Evolutionary conservation across 1,140 invertebrate species (phyloP), one percentile per base, ranked within the genome.

Genomic region (Meloidogyne floridensis): DNA sequence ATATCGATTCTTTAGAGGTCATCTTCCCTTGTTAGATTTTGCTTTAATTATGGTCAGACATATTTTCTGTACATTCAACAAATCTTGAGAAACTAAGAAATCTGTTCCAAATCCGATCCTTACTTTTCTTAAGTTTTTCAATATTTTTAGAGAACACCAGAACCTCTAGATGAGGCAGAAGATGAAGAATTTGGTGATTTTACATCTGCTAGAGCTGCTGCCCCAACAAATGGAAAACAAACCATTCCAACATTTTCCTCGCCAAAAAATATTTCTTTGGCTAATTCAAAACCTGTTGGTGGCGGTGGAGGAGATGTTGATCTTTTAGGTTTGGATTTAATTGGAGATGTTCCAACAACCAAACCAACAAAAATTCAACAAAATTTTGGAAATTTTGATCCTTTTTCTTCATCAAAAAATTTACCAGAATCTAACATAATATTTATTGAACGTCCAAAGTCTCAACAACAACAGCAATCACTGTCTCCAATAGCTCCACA

Each of bases 131-230:
- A 5, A 75, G 13, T 18, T 32, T 80, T 81, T 81, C n/a, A n/a
- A 42, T 13, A 42, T 74, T 73, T 82, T 84, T 47, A 83, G 80
- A 69, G 65, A 76, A 72, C 81, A 53, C 75, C 75, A 20, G 77
- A 79, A 7, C 20, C 20, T n/a, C 2, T 47, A 15, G 77, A 74
- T 13, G 82, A 76, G 7, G 85, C 54, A 15, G 86, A 88, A 32
- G 86, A 87, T 32, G 86, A 87, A 53, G 86, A 87, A 75, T 87
- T 87, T 59, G 86, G 86, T 18, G 87, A 87, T 65, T 87, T 87
- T 65, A 84, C 89, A 65, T 84, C 85, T 69, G 85, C 85, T 11
- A n/a, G 74, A 43, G 65, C 53, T 59, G 72, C 54, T 43, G 43
- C n/a, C 1, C 20, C 18, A 79, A 75, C 15, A 65, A 65, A 65